phyloP scores from a whole-genome alignment of 2,888 invertebrate genomes.

The Cryptocheilus praepositus region DNA sequence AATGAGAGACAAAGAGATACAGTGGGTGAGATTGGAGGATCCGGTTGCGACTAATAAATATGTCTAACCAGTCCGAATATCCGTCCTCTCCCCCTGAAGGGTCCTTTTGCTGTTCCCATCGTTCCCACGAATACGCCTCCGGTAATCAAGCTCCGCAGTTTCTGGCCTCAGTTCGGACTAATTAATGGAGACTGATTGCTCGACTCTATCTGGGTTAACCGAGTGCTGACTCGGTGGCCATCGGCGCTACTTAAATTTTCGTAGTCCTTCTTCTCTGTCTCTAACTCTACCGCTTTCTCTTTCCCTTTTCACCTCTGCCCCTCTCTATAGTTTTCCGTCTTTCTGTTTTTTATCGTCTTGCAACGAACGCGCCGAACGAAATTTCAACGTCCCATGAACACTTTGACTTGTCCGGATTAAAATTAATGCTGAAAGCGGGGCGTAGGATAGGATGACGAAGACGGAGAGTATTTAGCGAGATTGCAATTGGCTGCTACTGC shows the following conservation, averaged over 20 bases:
- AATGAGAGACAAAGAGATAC: slow-evolving; percentile 12
- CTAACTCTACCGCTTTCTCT: background rate
- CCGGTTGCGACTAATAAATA: slow-evolving; percentile 32
- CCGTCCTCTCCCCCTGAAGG: slow-evolving; percentile 12
- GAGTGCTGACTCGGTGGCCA: slow-evolving; percentile 57
- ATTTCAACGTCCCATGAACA: slow-evolving; percentile 27
- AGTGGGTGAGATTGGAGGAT: background rate
- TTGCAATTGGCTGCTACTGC: too few relatives aligned
- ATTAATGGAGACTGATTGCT: slow-evolving; percentile 71
- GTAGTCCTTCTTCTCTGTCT: slow-evolving; percentile 28
- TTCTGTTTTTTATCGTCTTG: slow-evolving; percentile 37
- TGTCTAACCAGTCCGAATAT: slow-evolving; percentile 26
- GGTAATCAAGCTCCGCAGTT: slow-evolving; percentile 59
- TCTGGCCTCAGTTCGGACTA: slow-evolving; percentile 60
- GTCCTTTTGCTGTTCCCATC: slow-evolving; percentile 23
- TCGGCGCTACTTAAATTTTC: slow-evolving; percentile 49
- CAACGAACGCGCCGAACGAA: slow-evolving; percentile 31
- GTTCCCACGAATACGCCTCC: slow-evolving; percentile 42
- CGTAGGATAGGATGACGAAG: too few relatives aligned
- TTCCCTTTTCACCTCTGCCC: too few relatives aligned
- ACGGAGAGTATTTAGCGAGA: too few relatives aligned
- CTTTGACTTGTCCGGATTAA: slow-evolving; percentile 37
- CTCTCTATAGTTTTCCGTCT: slow-evolving; percentile 21
- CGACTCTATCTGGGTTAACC: slow-evolving; percentile 64
- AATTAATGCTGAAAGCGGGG: slow-evolving; percentile 30